Evolutionary conservation across 2,113 vertebrate genomes (phyloP), one percentile per base, ranked within the genome.

Genomic region (Zapornia atra): DNA sequence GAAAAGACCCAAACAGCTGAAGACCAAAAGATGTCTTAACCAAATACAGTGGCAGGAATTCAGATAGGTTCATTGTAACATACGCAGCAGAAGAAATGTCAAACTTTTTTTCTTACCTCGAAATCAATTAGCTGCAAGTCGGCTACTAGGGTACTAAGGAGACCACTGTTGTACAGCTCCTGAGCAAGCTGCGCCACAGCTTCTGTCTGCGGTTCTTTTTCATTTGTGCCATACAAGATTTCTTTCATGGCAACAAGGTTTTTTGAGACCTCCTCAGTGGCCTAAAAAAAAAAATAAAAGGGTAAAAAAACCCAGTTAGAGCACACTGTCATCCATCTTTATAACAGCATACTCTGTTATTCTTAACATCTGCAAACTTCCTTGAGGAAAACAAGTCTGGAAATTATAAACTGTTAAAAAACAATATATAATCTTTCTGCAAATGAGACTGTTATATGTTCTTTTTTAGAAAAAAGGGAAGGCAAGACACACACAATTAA

Each of bases 201-300:
- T 95, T 99, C 99, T 7, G 99, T 99, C 95, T 99, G 99, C 2
- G 99, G 99, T 63, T 99, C 99, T 68, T 99, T 99, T 90, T 99
- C 99, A 77, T 99, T 99, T 15, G 99, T 99, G 94, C 99, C 99
- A 50, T 99, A 99, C 9, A 99, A 97, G 96, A 99, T 98, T 97
- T 99, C 98, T 96, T 99, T 99, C 99, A 99, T 99, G 92, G 99
- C 99, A 94, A 99, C 99, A 82, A 99, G 97, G 90, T 99, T 99
- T 98, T 99, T 99, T 53, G 99, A 99, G 97, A 99, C 99, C 96
- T 99, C 99, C 97, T 99, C 99, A n/a, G 98, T 99, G 64, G 99
- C 99, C 98, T 99, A 92, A 88, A 53, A 88, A 48, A 48, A 48
- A 88, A 90, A 53, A 88, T 9, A 46, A 94, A 88, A 91, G 66